Evolutionary conservation across 35 echinoderm and acorn worm species (phyloP).

Genomic region (Heliocidaris erythrogramma): DNA sequence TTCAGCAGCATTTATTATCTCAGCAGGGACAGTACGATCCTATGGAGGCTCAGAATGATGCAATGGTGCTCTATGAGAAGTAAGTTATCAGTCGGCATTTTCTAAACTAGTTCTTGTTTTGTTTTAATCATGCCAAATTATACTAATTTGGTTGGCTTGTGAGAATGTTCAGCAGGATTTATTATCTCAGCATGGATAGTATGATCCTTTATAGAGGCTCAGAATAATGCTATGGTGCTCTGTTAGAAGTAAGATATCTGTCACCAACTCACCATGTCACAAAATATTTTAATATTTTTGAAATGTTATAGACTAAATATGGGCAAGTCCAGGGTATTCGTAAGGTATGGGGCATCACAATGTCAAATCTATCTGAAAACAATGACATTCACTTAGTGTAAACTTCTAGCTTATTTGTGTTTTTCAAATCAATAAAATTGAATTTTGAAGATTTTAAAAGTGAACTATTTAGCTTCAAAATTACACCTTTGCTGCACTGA

Average conservation of each 20-base stretch:
- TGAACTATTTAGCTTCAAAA: no score
- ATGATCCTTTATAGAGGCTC: slow-evolving; percentile 88
- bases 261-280: background rate
- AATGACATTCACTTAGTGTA: no score
- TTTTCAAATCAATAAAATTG: no score
- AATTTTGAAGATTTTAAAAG: no score
- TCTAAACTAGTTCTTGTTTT: background rate
- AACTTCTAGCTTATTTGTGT: no score
- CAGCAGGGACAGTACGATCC: slow-evolving; percentile 96
- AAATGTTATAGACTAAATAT: no score
- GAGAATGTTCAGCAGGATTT: slow-evolving; percentile 86
- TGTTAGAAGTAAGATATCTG: slow-evolving; percentile 81
- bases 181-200: slow-evolving; percentile 80
- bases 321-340: no score
- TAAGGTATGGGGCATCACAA: no score
- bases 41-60: slow-evolving; percentile 95
- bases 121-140: no score
- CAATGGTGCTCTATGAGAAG: slow-evolving; percentile 99
- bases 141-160: slow-evolving; percentile 72
- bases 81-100: slow-evolving; percentile 52
- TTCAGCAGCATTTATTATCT: slow-evolving; percentile 82
- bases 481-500: no score
- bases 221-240: slow-evolving; percentile 96
- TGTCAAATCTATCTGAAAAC: no score
- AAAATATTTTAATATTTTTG: background rate